A percentile compares a stretch with the other conserved stretches of the same genome.
These are phyloP conservation scores for Macroglossus sobrinus DNA, from an alignment of 2,113 vertebrate genomes.

Conservation along the genomic window DNA sequence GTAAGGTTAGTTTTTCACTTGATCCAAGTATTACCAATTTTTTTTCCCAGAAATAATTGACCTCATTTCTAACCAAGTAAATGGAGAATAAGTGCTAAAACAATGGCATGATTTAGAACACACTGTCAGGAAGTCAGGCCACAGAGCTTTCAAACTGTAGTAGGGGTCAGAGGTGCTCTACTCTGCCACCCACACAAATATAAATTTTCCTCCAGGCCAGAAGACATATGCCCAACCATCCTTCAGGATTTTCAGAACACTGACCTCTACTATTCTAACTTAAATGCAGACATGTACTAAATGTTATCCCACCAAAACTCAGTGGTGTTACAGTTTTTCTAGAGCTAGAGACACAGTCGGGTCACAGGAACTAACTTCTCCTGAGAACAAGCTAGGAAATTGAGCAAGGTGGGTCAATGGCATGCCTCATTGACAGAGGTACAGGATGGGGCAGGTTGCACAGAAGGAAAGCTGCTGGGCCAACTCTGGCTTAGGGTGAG, in stretches of 20 bases:
- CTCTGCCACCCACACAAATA: not conserved
- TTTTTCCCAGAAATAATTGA: not conserved
- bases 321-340: not conserved
- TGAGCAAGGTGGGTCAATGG: not conserved
- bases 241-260: not conserved
- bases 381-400: not conserved
- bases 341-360: not conserved
- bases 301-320: not conserved
- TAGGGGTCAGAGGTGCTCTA: not conserved
- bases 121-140: not conserved
- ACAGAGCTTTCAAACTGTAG: not conserved
- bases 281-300: not conserved
- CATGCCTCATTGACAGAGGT: not conserved
- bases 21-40: not conserved
- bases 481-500: not conserved
- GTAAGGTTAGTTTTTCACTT: not conserved
- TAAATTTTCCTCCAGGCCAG: not conserved
- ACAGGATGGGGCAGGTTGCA: not conserved
- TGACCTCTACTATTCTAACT: constrained; percentile 9
- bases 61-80: constrained; percentile 31
- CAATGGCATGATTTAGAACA: not conserved
- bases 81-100: not conserved
- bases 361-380: not conserved
- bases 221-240: not conserved
- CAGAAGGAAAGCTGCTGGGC: not conserved